phyloP scores from a whole-genome alignment of 2,797 vertebrate species.

The Gymnoscopelus microlampas region DNA sequence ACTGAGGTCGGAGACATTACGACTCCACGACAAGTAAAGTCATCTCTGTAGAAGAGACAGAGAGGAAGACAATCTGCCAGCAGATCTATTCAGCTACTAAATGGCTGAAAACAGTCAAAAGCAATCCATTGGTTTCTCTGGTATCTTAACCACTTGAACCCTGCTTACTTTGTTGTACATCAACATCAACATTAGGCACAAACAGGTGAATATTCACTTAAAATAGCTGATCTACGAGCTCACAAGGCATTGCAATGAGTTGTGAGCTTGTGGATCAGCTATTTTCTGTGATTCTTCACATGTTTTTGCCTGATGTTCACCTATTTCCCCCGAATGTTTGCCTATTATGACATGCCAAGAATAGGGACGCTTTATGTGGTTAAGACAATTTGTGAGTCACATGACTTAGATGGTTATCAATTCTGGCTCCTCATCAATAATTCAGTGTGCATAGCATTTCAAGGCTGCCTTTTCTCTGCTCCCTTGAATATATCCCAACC shows the following conservation, averaged over 20 bases:
- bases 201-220: too few species aligned
- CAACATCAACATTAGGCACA: too few species aligned
- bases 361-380: too few species aligned
- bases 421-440: constrained; percentile 70
- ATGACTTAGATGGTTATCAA: constrained; percentile 63
- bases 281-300: too few species aligned
- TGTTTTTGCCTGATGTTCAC: too few species aligned
- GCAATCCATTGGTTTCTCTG: constrained; percentile 15
- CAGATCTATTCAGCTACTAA: background rate
- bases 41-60: constrained; percentile 1
- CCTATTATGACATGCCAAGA: too few species aligned
- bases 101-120: constrained; percentile 2
- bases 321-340: too few species aligned
- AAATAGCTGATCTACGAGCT: too few species aligned
- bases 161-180: too few species aligned
- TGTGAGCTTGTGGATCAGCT: too few species aligned
- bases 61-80: background rate
- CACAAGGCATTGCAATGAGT: too few species aligned
- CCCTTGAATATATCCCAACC: constrained; percentile 27
- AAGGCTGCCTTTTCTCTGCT: constrained; percentile 44
- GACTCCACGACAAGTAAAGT: constrained; percentile 18
- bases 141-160: constrained; percentile 14
- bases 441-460: constrained; percentile 56
- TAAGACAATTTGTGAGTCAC: constrained; percentile 45
- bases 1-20: constrained; percentile 40